Evolutionary conservation across 2,113 vertebrate species (phyloP), one percentile per base, ranked within the genome.

Genomic region (Osmerus eperlanus): DNA sequence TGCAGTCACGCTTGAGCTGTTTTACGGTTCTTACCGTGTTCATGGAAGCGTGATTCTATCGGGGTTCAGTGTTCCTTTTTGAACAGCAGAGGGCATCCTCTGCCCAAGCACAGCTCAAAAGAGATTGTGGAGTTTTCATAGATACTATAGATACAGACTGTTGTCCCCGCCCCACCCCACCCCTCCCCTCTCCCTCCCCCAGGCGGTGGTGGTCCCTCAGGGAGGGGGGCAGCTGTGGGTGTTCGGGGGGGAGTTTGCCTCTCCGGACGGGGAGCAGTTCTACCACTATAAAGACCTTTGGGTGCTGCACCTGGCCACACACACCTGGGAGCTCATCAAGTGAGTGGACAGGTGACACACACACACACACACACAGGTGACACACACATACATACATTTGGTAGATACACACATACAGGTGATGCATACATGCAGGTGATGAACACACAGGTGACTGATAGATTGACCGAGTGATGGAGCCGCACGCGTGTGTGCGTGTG

Each of bases 231-330:
- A 99, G 89, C 91, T 99, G 36, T 99, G 97, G 97, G 62, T 99
- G n/a, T 99, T 98, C 3, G 97, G 97, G 0, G 97, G 97, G 1
- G 97, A 99, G 87, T 99, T 99, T 86, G 95, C 95, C 0, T 97
- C 97, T 65, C 96, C 96, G 1, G 93, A 91, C 0, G 97, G 96
- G 29, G 97, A 99, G 28, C 95, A 96, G 86, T 98, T 99, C 88
- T 98, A 98, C 84, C 97, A 99, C 80, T 99, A 99, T 88, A 98
- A 92, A 85, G 97, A 99, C 84, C 95, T 99, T 14, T 99, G 97
- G 97, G 95, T 99, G 32, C 92, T 99, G 82, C 96, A 99, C 76
- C 87, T 99, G 85, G 90, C 90, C 68, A 95, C 91, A 74, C 91
- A 89, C 86, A 94, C 92, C 21, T 99, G 97, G 97, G 97, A 99